phyloP scores from a whole-genome alignment of 2,797 vertebrate species.

The Tolypeutes matacus region DNA sequence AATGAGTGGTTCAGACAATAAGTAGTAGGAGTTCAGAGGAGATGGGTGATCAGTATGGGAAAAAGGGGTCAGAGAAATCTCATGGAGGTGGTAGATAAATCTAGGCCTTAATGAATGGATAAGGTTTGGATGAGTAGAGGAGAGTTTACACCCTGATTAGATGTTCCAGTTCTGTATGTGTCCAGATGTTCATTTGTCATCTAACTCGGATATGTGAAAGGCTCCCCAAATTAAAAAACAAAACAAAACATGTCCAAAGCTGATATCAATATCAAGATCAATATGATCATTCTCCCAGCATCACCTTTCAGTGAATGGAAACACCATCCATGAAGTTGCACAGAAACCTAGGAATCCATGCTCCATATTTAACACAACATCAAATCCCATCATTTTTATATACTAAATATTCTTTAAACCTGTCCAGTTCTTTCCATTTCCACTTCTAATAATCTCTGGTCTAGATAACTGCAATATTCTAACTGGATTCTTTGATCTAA shows the following conservation, averaged over 20 bases:
- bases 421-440: not conserved
- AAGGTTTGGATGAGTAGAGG: not conserved
- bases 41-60: not conserved
- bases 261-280: constrained; percentile 12
- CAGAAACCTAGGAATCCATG: not conserved
- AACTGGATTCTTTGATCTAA: not conserved
- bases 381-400: not conserved
- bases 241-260: not conserved
- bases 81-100: not conserved
- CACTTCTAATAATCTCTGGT: not conserved
- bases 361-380: not conserved
- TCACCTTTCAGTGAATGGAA: constrained; percentile 27
- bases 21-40: not conserved
- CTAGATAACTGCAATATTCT: not conserved
- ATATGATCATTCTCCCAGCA: not conserved
- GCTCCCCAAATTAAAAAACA: not conserved
- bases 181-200: not conserved
- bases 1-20: not conserved
- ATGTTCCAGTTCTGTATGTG: not conserved
- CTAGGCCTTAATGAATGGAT: not conserved
- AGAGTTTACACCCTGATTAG: not conserved
- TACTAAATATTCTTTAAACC: not conserved
- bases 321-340: not conserved
- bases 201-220: not conserved
- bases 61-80: not conserved